phyloP scores from a whole-genome alignment of 53 echinoderm and acorn worm species.

The Henricia sp. region DNA sequence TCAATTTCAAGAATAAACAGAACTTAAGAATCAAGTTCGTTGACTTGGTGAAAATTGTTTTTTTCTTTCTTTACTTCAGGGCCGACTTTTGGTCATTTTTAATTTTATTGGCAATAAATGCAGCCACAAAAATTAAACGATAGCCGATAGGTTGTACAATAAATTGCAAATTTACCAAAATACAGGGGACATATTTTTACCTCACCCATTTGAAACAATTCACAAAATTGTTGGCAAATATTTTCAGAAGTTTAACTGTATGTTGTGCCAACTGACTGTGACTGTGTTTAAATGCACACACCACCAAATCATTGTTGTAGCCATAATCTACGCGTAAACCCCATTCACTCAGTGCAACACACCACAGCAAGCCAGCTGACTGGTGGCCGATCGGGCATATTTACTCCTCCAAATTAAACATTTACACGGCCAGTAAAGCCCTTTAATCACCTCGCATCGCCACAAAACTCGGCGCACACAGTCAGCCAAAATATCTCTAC shows the following conservation, averaged over 20 bases:
- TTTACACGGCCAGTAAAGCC: conserved; percentile 8
- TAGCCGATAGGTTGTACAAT: too few relatives aligned
- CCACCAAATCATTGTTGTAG: conserved; percentile 25
- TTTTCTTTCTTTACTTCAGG: too few relatives aligned
- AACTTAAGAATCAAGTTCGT: too few relatives aligned
- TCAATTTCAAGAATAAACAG: too few relatives aligned
- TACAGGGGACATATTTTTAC: too few relatives aligned
- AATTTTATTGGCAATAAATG: too few relatives aligned
- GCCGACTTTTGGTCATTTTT: too few relatives aligned
- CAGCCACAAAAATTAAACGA: too few relatives aligned
- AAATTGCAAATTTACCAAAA: too few relatives aligned
- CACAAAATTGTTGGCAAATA: neutral
- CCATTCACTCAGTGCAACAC: neutral
- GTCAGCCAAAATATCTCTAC: conserved; percentile 16
- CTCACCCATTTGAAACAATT: neutral
- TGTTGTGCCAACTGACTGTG: conserved; percentile 8
- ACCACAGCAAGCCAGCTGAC: conserved; percentile 36
- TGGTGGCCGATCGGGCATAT: conserved; percentile 14
- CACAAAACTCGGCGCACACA: conserved; percentile 15
- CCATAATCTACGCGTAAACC: conserved; percentile 2
- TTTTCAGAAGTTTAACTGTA: conserved; percentile 7
- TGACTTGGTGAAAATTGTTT: too few relatives aligned
- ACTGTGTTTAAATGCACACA: conserved; percentile 4
- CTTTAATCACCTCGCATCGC: neutral
- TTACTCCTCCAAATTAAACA: neutral